These are phyloP conservation scores for Momotus momota DNA, from an alignment of 2,797 vertebrate genomes.

Conservation along the genomic window DNA sequence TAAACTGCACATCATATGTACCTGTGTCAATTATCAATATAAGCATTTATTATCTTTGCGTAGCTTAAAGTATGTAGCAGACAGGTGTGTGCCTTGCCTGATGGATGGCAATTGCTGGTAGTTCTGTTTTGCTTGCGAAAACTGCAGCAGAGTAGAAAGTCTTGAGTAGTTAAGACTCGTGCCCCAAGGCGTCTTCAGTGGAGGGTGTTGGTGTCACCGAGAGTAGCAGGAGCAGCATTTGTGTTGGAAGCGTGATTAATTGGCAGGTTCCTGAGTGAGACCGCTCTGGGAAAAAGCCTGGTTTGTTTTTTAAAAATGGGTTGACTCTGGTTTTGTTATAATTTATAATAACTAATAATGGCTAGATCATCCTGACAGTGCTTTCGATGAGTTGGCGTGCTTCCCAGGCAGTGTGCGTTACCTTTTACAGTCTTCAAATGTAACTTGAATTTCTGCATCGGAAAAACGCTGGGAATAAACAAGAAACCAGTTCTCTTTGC, in stretches of 20 bases:
- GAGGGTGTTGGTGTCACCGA: neutral
- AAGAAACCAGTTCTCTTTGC: neutral
- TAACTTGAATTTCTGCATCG: neutral
- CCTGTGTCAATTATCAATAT: neutral
- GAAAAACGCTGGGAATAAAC: neutral
- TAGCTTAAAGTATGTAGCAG: neutral
- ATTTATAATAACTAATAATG: neutral
- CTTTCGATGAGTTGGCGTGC: neutral
- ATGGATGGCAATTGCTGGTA: neutral
- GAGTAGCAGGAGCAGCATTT: neutral
- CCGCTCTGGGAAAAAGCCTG: rapidly evolving
- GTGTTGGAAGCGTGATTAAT: neutral
- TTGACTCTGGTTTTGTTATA: neutral
- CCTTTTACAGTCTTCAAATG: neutral
- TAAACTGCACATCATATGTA: neutral
- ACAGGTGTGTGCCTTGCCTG: neutral
- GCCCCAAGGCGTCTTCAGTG: neutral
- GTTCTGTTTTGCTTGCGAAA: neutral
- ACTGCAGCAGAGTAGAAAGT: neutral
- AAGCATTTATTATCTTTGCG: neutral
- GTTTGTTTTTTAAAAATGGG: neutral
- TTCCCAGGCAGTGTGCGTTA: neutral
- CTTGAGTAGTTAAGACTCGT: neutral
- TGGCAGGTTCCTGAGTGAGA: neutral
- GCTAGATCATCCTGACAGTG: neutral